Percentiles rank a stretch among this genome's conserved stretches.
phyloP scores from a whole-genome alignment of 2,113 vertebrate genomes.

The Corapipo altera region DNA sequence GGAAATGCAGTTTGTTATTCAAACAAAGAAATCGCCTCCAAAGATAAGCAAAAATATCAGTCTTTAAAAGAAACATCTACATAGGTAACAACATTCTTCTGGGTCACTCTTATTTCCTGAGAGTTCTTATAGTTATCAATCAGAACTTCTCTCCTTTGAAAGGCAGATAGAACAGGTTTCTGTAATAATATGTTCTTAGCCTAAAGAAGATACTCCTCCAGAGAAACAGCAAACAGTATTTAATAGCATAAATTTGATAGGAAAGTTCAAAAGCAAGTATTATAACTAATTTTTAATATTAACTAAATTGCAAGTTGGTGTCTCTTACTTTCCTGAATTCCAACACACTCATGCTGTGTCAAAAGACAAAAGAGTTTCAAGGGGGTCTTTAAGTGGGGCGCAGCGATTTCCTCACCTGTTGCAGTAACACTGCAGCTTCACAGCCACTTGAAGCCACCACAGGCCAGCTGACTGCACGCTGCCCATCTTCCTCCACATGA shows the following conservation, averaged over 20 bases:
- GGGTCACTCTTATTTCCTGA: background rate
- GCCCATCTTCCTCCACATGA: background rate
- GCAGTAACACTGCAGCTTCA: background rate
- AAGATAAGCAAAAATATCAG: background rate
- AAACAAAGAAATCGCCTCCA: background rate
- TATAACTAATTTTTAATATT: background rate
- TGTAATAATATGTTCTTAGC: background rate
- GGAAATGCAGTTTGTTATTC: background rate
- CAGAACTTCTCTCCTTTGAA: background rate
- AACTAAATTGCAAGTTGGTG: background rate
- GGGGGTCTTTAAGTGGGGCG: background rate
- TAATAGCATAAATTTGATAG: background rate
- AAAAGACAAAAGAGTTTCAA: background rate
- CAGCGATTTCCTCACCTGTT: background rate
- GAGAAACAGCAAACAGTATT: background rate
- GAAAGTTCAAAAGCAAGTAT: background rate
- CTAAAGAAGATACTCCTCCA: background rate
- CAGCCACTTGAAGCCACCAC: background rate
- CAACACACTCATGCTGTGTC: background rate
- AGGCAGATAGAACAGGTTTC: background rate
- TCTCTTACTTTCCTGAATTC: background rate
- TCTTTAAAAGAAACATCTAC: background rate
- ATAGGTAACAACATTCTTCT: background rate
- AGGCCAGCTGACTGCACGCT: background rate
- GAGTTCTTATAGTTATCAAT: background rate